Evolutionary conservation across 1,140 invertebrate species (phyloP), one percentile per base, ranked within the genome.

Genomic region (Nasonia longicornis): DNA sequence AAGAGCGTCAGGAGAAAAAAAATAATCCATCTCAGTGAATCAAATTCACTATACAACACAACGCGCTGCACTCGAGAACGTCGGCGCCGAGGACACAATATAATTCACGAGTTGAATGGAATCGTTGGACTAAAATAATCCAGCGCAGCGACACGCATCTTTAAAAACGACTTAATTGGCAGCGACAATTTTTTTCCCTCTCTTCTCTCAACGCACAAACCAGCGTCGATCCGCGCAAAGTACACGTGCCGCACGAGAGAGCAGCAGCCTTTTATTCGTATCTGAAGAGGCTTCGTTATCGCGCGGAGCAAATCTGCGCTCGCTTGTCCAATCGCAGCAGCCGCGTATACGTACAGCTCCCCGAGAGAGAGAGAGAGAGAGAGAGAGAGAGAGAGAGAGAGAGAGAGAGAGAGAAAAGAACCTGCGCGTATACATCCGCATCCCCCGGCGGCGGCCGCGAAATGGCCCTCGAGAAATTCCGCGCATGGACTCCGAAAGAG

Each of bases 261-360:
- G 26, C 64, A 3, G 69, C n/a, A 35, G 77, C 7, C 63, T 77
- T 77, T 81, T 63, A 78, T 82, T 82, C 80, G 80, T 48, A 58
- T 58, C 77, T 78, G 75, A 77, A 78, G 80, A 78, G 80, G 45
- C 52, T 72, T 81, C 80, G 80, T 81, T 81, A 81, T 81, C 80
- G 80, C 74, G 52, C 16, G 35, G 11, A 73, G 70, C 7, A 79
- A 72, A 72, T 79, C 52, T 79, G 2, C 8, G 76, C 7, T 58
- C 14, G 66, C 14, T 42, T 52, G 69, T 73, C 70, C 75, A 78
- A 82, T 82, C 52, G 69, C 52, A 58, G 35, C 35, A 71, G 67
- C 22, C 16, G 8, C 3, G 26, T 35, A 70, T 35, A 7, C 26
- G 26, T 26, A 26, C 26, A 26, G 26, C 26, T 26, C 26, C 31